phyloP scores from a whole-genome alignment of 2,888 invertebrate genomes.

The Agonopterix arenella region DNA sequence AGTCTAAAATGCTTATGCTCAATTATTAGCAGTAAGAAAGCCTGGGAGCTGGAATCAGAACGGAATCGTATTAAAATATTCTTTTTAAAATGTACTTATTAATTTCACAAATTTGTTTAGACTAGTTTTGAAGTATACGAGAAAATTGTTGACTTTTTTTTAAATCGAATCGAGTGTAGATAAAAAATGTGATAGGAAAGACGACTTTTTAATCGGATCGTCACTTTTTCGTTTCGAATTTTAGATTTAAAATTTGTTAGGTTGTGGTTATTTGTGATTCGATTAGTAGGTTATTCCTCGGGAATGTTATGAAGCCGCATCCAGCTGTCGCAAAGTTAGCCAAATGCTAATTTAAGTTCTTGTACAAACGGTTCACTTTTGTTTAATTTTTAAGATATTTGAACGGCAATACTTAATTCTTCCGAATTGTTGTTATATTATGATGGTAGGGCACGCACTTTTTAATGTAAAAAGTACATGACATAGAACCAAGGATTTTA shows the following conservation, averaged over 20 bases:
- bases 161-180: constrained; percentile 33
- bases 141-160: constrained; percentile 50
- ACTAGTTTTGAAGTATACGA: constrained; percentile 71
- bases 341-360: constrained; percentile 62
- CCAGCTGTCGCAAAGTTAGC: constrained; percentile 59
- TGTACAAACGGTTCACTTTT: constrained; percentile 47
- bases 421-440: constrained; percentile 56
- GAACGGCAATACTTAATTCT: constrained; percentile 67
- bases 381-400: constrained; percentile 36
- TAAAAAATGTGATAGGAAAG: constrained; percentile 62
- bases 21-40: constrained; percentile 62
- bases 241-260: constrained; percentile 33
- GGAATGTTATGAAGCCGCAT: constrained; percentile 17
- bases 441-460: constrained; percentile 38
- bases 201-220: constrained; percentile 50
- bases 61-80: constrained; percentile 32
- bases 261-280: constrained; percentile 62
- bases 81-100: constrained; percentile 37
- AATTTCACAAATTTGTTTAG: constrained; percentile 26
- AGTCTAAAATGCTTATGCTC: constrained; percentile 70
- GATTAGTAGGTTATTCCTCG: constrained; percentile 21
- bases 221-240: constrained; percentile 23
- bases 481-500: constrained; percentile 52
- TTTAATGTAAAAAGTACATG: constrained; percentile 54
- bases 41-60: constrained; percentile 32